Percentiles rank a stretch among this genome's conserved stretches.
These are phyloP conservation scores for Nothoprocta perdicaria DNA, from an alignment of 2,113 vertebrate genomes.

Conservation along the genomic window DNA sequence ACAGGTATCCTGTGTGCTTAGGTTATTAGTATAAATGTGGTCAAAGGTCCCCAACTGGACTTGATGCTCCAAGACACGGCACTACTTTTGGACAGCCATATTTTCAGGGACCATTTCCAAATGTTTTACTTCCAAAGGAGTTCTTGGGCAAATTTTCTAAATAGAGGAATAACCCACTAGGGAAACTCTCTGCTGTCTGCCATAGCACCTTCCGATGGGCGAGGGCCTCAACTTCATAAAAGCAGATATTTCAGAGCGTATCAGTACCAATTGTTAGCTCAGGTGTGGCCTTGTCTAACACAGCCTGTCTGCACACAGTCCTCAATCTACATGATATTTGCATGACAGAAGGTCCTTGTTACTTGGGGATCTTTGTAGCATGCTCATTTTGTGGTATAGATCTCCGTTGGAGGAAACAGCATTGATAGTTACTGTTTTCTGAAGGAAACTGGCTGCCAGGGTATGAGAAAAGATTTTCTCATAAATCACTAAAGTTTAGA, in stretches of 20 bases:
- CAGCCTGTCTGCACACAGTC: accelerated
- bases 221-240: neutral
- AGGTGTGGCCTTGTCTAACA: neutral
- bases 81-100: neutral
- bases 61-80: neutral
- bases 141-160: neutral
- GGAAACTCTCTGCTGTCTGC: neutral
- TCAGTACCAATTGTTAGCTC: neutral
- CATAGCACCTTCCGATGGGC: neutral
- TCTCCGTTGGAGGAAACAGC: neutral
- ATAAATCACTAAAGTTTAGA: neutral
- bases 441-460: neutral
- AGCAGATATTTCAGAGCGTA: neutral
- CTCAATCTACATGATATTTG: accelerated
- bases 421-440: neutral
- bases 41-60: neutral
- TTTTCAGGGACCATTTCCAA: neutral
- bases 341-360: neutral
- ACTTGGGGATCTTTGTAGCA: neutral
- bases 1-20: neutral
- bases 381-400: neutral
- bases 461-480: neutral
- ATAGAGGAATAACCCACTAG: neutral
- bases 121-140: neutral
- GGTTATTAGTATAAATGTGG: neutral